Base-by-base conservation (phyloP, 2,888 invertebrate species). In the Tyria jacobaeae region DNA sequence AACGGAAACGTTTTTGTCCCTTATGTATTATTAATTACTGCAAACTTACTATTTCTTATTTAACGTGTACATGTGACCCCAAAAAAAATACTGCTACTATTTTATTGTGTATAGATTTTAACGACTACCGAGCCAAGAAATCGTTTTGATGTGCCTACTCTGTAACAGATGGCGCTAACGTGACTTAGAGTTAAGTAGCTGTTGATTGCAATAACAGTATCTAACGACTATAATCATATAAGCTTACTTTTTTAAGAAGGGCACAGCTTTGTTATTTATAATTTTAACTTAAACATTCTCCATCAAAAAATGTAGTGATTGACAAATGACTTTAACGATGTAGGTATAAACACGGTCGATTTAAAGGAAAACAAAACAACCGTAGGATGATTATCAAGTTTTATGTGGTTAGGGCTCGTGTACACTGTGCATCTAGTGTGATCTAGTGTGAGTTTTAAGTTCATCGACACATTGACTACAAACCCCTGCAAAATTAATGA, bases 1-100 rank as follows among this genome's bases (percentile, higher is more conserved):
- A 79, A 76, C 81, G 80, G 83, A 79, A 80, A 79, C 80, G 75
- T 79, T 83, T 83, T 76, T 66, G 68, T 51, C 66, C 55, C 70
- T 75, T 65, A 68, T 39, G 60, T 64, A 62, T 65, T 68, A 70
- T 66, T 70, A 63, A 64, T 49, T 57, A 50, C 53, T 44, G 39
- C 15, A 17, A 53, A 53, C 25, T 35, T 25, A 25, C 37, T 39
- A 51, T 17, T 41, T 50, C 51, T 15, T 48, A 12, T 44, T 21
- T 21, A 44, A 12, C 21, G 21, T 21, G 21, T 21, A 44, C 41
- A 41, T 12, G 5, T 4, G 21, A 4, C 44, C 21, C 3, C 12
- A 21, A 10, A 1, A 21, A 41, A 44, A 12, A 21, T 10, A 21
- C 12, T 4, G 1, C 21, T 17, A 14, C 12, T 12, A 44, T 21